A percentile compares a stretch with the other conserved stretches of the same genome.
Evolutionary conservation across 2,888 invertebrate species (phyloP).

Genomic region (Ornithoptera alexandrae): DNA sequence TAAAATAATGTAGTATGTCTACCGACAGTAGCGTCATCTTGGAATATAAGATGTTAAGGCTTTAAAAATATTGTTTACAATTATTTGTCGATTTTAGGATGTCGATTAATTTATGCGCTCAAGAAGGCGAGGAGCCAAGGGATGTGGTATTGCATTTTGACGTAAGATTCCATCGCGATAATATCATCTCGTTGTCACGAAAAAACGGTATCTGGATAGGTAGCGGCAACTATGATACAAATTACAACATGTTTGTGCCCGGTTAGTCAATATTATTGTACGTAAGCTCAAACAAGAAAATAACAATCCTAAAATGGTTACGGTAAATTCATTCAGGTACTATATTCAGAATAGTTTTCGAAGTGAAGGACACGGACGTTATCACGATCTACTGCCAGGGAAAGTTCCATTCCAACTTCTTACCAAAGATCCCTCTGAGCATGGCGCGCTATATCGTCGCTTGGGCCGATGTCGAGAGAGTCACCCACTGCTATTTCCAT

Average conservation of each 20-base stretch:
- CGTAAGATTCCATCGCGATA: constrained; percentile 71
- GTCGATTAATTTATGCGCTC: constrained; percentile 73
- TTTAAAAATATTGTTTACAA: too few species aligned
- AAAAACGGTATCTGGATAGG: constrained; percentile 75
- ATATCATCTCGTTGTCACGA: constrained; percentile 69
- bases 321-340: constrained; percentile 50
- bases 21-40: too few species aligned
- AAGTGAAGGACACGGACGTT: constrained; percentile 73
- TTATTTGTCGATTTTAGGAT: constrained; percentile 46
- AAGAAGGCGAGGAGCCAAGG: constrained; percentile 70
- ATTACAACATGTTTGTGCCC: constrained; percentile 75
- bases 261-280: constrained; percentile 46
- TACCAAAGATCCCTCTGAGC: constrained; percentile 68
- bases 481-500: constrained; percentile 71
- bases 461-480: constrained; percentile 69
- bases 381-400: constrained; percentile 76
- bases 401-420: constrained; percentile 73
- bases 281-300: background rate
- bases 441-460: constrained; percentile 71
- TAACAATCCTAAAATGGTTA: background rate
- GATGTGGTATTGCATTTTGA: constrained; percentile 74
- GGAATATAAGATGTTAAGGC: too few species aligned
- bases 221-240: constrained; percentile 72
- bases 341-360: constrained; percentile 70
- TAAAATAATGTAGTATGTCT: too few species aligned